phyloP scores from a whole-genome alignment of 2,113 vertebrate species.

The Dissostichus mawsoni region DNA sequence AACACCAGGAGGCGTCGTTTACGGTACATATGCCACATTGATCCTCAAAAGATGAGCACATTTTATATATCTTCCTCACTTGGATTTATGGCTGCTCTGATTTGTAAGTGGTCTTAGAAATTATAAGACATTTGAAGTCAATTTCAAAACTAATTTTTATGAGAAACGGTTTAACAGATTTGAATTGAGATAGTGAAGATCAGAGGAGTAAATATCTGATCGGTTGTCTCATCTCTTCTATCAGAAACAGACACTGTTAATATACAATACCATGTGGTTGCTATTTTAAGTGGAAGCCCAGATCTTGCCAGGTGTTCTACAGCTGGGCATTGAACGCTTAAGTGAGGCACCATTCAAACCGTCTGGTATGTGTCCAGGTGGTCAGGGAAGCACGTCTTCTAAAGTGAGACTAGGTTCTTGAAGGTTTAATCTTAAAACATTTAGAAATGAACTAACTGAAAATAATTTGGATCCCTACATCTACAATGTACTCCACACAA shows the following conservation, averaged over 20 bases:
- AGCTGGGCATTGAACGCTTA: slow-evolving; percentile 49
- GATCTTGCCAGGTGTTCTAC: slow-evolving; percentile 58
- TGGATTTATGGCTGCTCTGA: slow-evolving; percentile 17
- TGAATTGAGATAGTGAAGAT: slow-evolving; percentile 12
- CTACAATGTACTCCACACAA: not conserved
- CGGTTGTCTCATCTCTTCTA: slow-evolving; percentile 14
- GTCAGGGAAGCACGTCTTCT: slow-evolving; percentile 20
- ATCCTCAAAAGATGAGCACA: slow-evolving; percentile 25
- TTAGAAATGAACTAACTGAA: slow-evolving; percentile 16
- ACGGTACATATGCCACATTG: slow-evolving; percentile 13
- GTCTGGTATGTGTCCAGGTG: slow-evolving; percentile 67
- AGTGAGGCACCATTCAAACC: slow-evolving; percentile 46
- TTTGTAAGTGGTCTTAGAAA: slow-evolving; percentile 24
- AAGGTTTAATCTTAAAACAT: slow-evolving; percentile 30
- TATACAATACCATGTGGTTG: slow-evolving; percentile 19
- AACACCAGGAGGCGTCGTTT: slow-evolving; percentile 23
- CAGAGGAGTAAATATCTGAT: not conserved
- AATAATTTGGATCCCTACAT: not conserved
- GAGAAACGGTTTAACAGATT: not conserved
- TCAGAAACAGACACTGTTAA: slow-evolving; percentile 22
- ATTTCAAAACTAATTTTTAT: not conserved
- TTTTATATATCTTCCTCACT: slow-evolving; percentile 12
- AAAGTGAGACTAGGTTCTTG: slow-evolving; percentile 40
- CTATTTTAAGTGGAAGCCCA: slow-evolving; percentile 46
- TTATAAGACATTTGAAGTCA: not conserved